Percentiles rank a stretch among this genome's conserved stretches.
Evolutionary conservation across 2,113 vertebrate genomes (phyloP).

Genomic region (Triplophysa tibetana): DNA sequence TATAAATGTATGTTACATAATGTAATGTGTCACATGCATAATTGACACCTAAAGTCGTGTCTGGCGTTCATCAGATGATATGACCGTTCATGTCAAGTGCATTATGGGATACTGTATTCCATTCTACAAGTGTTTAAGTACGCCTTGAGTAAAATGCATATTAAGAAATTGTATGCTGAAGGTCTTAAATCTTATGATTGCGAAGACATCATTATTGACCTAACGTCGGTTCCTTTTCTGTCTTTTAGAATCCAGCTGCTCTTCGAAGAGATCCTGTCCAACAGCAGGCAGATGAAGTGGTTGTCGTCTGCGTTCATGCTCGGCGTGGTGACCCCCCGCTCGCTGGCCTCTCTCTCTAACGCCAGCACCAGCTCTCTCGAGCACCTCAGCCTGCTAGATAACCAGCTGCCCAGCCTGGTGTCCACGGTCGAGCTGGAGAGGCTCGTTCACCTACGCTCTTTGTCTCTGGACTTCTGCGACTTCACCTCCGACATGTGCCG

Average conservation of each 20-base stretch:
- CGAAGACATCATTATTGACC: no score
- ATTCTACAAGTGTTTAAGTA: no score
- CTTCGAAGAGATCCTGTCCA: constrained; percentile 93
- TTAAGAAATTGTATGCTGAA: no score
- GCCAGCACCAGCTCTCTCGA: constrained; percentile 88
- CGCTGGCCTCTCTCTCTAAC: constrained; percentile 90
- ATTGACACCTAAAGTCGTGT: no score
- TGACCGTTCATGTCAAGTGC: no score
- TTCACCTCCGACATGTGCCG: constrained; percentile 92
- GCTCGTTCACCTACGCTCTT: constrained; percentile 85
- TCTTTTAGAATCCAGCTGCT: constrained; percentile 88
- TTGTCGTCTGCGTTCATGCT: constrained; percentile 96
- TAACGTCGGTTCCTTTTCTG: not conserved
- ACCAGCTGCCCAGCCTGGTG: constrained; percentile 87
- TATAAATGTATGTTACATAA: no score
- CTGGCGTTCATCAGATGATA: no score
- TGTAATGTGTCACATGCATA: no score
- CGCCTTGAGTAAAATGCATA: no score
- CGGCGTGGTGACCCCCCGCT: constrained; percentile 89
- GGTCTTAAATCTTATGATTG: no score
- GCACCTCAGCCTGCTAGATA: constrained; percentile 94
- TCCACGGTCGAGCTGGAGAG: constrained; percentile 87
- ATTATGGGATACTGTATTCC: no score
- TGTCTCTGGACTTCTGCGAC: constrained; percentile 95
- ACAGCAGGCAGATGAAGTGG: constrained; percentile 93